Evolutionary conservation across 2,113 vertebrate genomes (phyloP), one percentile per base, ranked within the genome.

Genomic region (Anser cygnoides): DNA sequence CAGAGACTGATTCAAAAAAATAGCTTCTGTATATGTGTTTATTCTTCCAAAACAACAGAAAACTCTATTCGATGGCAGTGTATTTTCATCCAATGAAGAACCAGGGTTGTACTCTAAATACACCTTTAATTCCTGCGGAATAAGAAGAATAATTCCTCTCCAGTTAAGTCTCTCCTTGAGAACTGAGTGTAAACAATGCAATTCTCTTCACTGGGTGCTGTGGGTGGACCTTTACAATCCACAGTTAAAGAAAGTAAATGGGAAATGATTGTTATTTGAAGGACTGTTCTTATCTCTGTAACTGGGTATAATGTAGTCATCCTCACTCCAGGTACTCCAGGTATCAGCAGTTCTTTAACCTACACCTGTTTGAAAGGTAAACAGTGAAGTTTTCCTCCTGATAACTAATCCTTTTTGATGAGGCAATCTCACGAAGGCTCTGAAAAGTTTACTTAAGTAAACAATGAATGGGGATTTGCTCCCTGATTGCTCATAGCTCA

Each of bases 31-130:
- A 65, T 94, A 81, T 65, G 39, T 74, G 46, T 86, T 91, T 95
- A 68, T 75, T 90, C 67, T 49, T 78, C 44, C 85, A 41, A 93
- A 97, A 52, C 13, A 84, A 72, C 29, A 33, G 52, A 86, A 89
- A 82, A 80, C 62, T 83, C 41, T 84, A 91, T 93, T 92, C 16
- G 17, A 43, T 19, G 6, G 68, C 16, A 41, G 1, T 77, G 59
- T 89, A 37, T 94, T 97, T 97, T 86, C 44, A 55, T 82, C 54
- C 58, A 22, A 85, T 96, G 79, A 96, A 67, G 63, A 90, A 68
- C 33, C 21, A 89, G 80, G 35, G 29, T 54, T 66, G 50, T 94
- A 92, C 63, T 82, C 67, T 86, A 95, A 96, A 73, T 10, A 44
- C 6, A 46, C 11, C 66, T 96, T 95, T 87, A 20, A 61, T 90